A percentile compares a stretch with the other conserved stretches of the same genome.
phyloP scores from a whole-genome alignment of 2,888 invertebrate species.

The Laothoe populi region DNA sequence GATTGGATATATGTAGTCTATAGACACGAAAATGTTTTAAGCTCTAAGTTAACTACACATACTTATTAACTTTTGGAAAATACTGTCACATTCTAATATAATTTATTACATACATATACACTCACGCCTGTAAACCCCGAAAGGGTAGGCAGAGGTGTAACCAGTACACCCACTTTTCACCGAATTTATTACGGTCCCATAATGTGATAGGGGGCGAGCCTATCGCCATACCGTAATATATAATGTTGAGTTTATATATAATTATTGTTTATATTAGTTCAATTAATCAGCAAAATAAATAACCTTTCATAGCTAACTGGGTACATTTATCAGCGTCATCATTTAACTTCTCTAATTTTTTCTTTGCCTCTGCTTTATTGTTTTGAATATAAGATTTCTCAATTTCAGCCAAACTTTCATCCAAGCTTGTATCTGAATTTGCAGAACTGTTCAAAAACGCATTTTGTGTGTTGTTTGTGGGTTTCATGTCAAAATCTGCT shows the following conservation, averaged over 20 bases:
- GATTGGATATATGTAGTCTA: background rate
- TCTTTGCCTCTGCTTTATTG: background rate
- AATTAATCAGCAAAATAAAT: background rate
- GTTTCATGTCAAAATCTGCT: background rate
- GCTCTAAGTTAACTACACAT: too few relatives aligned
- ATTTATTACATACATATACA: too few relatives aligned
- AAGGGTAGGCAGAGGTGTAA: too few relatives aligned
- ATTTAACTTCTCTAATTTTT: background rate
- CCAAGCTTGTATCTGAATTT: background rate
- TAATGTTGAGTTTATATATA: too few relatives aligned
- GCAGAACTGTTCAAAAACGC: background rate
- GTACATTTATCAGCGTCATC: background rate
- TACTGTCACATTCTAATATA: too few relatives aligned
- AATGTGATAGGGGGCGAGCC: too few relatives aligned
- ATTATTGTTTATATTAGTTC: too few relatives aligned
- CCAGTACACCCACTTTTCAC: too few relatives aligned
- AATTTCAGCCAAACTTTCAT: constrained; percentile 11
- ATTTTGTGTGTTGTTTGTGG: background rate
- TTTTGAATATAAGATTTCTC: background rate
- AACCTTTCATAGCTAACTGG: constrained; percentile 6
- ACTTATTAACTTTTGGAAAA: too few relatives aligned
- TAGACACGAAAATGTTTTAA: too few relatives aligned
- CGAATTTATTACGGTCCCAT: too few relatives aligned
- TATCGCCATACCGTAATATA: background rate
- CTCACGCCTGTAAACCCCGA: too few relatives aligned